Evolutionary conservation across 1,140 invertebrate genomes (phyloP), one percentile per base, ranked within the genome.

Genomic region (Papilio xuthus): DNA sequence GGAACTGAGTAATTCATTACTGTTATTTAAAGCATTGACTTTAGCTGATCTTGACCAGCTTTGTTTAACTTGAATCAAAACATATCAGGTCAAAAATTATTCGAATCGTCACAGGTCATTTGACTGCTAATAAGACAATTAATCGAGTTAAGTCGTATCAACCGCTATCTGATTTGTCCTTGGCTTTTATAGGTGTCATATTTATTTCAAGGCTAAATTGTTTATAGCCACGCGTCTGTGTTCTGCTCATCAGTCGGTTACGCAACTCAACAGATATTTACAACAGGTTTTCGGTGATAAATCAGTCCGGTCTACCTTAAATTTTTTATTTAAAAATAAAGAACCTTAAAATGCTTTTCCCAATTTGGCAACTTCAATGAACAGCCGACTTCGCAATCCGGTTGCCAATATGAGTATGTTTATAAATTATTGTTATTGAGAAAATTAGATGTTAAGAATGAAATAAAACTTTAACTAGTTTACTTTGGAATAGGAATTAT

Each of bases 141-240:
- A 88, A 86, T 88, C 78, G 80, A 83, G 71, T 69, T 78, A 44
- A 84, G 81, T 79, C 70, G 42, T 78, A 81, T 69, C 56, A 74
- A 73, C 69, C 12, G 50, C 70, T 81, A 69, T 32, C 74, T 77
- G 67, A 76, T 50, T 0, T 81, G 88, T 88, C 88, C 89, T 91
- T 92, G 85, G 77, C 84, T 89, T 89, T 92, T 88, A 86, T 88
- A 87, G 86, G 75, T 88, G 86, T 89, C 84, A 86, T 81, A 83
- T 81, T 83, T 80, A 32, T 79, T 89, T 86, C 82, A 87, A 81
- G 79, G 82, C 80, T 56, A 69, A 83, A 79, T 78, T 73, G 23
- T 74, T 77, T 82, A 74, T 83, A 82, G 84, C 86, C 86, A 90
- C 89, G 84, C 85, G 77, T 69, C 81, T 86, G 80, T 78, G 79